phyloP scores from a whole-genome alignment of 2,888 invertebrate genomes.

The Sinotaia quadrata region DNA sequence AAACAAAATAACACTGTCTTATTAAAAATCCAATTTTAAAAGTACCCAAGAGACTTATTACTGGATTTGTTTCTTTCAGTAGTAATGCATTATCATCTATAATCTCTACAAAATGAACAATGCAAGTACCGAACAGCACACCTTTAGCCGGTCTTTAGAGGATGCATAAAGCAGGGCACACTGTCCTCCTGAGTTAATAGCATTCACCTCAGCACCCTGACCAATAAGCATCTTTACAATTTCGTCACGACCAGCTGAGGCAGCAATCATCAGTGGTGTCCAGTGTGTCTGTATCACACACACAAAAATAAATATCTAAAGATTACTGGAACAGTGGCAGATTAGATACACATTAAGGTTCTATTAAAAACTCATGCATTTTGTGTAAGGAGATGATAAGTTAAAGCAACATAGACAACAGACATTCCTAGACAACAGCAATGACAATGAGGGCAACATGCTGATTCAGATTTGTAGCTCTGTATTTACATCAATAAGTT shows the following conservation, averaged over 20 bases:
- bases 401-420: no score
- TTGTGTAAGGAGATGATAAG: no score
- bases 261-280: conserved; percentile 85
- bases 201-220: conserved; percentile 82
- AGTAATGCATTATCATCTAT: no score
- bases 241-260: conserved; percentile 83
- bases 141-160: conserved; percentile 85
- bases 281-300: conserved; percentile 71
- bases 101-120: neutral
- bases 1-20: no score
- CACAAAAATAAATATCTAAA: neutral
- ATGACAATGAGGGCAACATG: no score
- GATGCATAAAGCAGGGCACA: conserved; percentile 88
- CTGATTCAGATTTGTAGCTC: no score
- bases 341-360: no score
- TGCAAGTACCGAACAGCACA: conserved; percentile 60
- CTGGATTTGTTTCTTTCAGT: neutral
- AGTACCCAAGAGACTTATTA: neutral
- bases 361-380: no score
- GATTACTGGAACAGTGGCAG: no score
- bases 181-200: conserved; percentile 82
- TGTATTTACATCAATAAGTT: no score
- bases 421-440: no score
- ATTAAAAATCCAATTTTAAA: neutral
- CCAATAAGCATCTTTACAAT: conserved; percentile 80